Evolutionary conservation across 1,140 invertebrate species (phyloP).

Genomic region (Ostrea denselamellosa): DNA sequence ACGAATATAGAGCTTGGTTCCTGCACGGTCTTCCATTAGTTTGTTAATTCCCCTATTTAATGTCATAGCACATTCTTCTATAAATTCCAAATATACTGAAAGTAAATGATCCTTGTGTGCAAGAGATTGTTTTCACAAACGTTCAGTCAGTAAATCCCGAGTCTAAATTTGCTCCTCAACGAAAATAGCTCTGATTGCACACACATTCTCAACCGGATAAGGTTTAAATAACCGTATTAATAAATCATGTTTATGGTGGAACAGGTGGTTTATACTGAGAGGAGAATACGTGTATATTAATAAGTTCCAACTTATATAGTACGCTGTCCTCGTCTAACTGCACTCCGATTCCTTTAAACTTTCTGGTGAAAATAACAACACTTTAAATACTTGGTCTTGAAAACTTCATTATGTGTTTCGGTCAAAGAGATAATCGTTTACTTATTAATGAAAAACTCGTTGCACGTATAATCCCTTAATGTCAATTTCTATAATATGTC

Average conservation of each 20-base stretch:
- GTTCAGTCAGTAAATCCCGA: slow-evolving; percentile 5
- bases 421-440: slow-evolving; percentile 29
- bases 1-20: slow-evolving; percentile 1
- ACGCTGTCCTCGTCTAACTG: not conserved
- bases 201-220: slow-evolving; percentile 35
- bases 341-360: not conserved
- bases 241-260: slow-evolving; percentile 33
- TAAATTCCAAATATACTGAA: slow-evolving; percentile 36
- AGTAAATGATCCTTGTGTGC: slow-evolving; percentile 27
- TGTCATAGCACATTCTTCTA: slow-evolving; percentile 39
- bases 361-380: slow-evolving; percentile 8
- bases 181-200: slow-evolving; percentile 31
- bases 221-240: slow-evolving; percentile 38
- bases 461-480: slow-evolving; percentile 37
- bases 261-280: slow-evolving; percentile 33
- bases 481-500: slow-evolving; percentile 38
- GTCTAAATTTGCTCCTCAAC: slow-evolving; percentile 35
- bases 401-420: slow-evolving; percentile 18
- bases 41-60: slow-evolving; percentile 38
- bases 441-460: slow-evolving; percentile 28
- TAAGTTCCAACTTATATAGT: not conserved
- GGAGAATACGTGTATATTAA: slow-evolving; percentile 25
- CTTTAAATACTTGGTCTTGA: not conserved
- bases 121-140: slow-evolving; percentile 17
- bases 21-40: slow-evolving; percentile 26